Percentiles rank a stretch among this genome's conserved stretches.
Conservation (phyloP, 2,113 vertebrate genomes). For the Lota lota region DNA sequence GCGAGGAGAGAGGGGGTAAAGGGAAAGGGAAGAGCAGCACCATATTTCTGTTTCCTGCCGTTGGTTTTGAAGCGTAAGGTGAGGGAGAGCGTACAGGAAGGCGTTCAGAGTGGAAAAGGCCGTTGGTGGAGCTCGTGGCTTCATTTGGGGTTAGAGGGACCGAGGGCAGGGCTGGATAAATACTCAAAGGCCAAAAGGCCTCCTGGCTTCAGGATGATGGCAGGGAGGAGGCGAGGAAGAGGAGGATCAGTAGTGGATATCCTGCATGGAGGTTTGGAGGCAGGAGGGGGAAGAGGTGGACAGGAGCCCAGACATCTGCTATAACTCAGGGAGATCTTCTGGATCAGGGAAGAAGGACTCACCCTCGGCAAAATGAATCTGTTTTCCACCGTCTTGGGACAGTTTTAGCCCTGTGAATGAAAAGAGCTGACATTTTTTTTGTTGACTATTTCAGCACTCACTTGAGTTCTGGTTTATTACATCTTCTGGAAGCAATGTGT, state of each 20-base stretch:
- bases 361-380: background rate
- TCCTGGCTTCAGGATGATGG: conserved; percentile 10
- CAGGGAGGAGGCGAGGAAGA: conserved; percentile 2
- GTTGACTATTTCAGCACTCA: too few relatives aligned
- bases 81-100: conserved; percentile 31
- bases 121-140: too few relatives aligned
- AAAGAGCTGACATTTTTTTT: background rate
- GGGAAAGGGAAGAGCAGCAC: conserved; percentile 28
- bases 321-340: background rate
- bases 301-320: background rate
- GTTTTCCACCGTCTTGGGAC: background rate
- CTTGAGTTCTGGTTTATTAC: too few relatives aligned
- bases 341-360: background rate
- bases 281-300: background rate
- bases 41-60: too few relatives aligned
- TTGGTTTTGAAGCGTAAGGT: too few relatives aligned
- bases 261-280: background rate
- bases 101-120: conserved; percentile 12
- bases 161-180: conserved; percentile 23
- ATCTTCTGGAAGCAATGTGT: too few relatives aligned
- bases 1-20: conserved; percentile 20
- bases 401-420: background rate
- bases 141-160: too few relatives aligned
- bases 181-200: conserved; percentile 29
- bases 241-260: background rate